Conservation (phyloP, 1,140 invertebrate genomes). For the Globodera ellingtonae region DNA sequence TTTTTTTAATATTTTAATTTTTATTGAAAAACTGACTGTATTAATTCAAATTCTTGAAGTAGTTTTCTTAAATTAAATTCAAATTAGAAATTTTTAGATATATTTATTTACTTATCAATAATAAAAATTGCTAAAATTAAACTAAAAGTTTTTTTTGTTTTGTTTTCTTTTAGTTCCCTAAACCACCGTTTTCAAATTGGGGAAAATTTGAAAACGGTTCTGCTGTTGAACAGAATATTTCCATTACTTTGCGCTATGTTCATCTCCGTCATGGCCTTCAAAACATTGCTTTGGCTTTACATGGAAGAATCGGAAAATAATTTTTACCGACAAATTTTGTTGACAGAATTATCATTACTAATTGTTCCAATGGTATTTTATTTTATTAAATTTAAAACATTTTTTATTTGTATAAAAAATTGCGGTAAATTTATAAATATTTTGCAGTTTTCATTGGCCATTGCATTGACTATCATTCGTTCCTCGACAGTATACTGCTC, state of each 20-base stretch:
- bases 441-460: neutral
- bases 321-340: neutral
- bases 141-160: neutral
- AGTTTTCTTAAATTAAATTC: too few species aligned
- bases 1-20: neutral
- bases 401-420: neutral
- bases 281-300: neutral
- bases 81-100: too few species aligned
- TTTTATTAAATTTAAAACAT: neutral
- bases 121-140: neutral
- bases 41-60: neutral
- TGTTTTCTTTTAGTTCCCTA: neutral
- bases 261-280: neutral
- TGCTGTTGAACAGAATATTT: neutral
- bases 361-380: neutral
- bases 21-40: neutral
- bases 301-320: neutral
- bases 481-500: neutral
- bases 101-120: too few species aligned
- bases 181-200: conserved; percentile 23
- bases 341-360: neutral
- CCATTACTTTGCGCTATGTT: neutral
- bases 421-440: neutral
- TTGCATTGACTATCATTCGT: neutral
- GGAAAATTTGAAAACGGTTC: conserved; percentile 11